Base-by-base conservation (phyloP, 2,113 vertebrate genomes). In the Aptenodytes forsteri region DNA sequence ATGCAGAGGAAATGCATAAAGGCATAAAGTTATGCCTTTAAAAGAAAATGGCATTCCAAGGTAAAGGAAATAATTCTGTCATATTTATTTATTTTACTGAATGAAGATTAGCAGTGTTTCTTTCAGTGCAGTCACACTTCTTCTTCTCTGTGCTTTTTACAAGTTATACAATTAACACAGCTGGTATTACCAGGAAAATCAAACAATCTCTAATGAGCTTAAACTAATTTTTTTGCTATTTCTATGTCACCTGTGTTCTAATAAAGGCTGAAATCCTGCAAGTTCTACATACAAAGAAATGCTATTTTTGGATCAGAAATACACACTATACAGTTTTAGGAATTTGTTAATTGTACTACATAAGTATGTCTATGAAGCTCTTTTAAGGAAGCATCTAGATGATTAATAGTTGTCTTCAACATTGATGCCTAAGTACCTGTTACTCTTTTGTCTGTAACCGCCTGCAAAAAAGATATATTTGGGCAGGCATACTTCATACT, bases 141-240 rank as follows among this genome's bases (percentile, higher is more conserved):
- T 12, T 52, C 83, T 72, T 18, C 16, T 34, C 23, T 47, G 1
- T 72, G 30, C 7, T 58, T 77, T 84, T 72, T 38, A 6, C 16
- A 64, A 64, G 27, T 32, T 49, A 54, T 10, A 25, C 17, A 58
- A 9, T 42, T 29, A 64, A 3, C 20, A 81, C 4, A 77, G 1
- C 1, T 61, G 16, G 0, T 42, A 23, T 76, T 62, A 13, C 6
- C 40, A 47, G 42, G 13, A 66, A 90, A 83, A 80, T 61, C 16
- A 73, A 81, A 42, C 23, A 7, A 44, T 23, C 5, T 38, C 12
- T 38, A 58, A 40, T 8, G 22, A 34, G 20, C 9, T 72, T 26
- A 36, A 81, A 62, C 1, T 22, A 0, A 2, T 27, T 38, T 66
- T 40, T 40, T 44, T 13, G 1, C 4, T 79, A 7, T 82, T 76